phyloP scores from a whole-genome alignment of 2,888 invertebrate species.

The Lasioglossum lativentre region DNA sequence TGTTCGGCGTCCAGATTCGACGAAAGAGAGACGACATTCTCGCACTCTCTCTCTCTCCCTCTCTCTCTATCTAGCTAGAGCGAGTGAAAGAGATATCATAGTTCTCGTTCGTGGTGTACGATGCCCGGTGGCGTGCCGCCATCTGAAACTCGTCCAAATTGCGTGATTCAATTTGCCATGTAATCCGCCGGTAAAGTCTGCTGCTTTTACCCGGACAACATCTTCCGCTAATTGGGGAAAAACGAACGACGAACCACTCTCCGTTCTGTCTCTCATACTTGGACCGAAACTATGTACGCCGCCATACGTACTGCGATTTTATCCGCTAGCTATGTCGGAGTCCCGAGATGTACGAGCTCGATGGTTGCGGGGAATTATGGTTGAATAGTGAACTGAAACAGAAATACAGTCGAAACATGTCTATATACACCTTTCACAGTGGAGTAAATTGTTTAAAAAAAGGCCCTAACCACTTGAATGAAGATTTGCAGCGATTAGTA shows the following conservation, averaged over 20 bases:
- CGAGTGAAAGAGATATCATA: neutral
- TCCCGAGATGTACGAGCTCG: neutral
- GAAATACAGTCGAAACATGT: no score
- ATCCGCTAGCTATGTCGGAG: neutral
- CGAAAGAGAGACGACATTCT: neutral
- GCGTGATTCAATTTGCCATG: conserved; percentile 34
- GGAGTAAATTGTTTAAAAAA: no score
- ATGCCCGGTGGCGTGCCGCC: conserved; percentile 12
- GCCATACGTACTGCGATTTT: neutral
- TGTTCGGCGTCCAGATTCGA: neutral
- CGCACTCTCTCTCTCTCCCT: no score
- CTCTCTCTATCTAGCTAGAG: no score
- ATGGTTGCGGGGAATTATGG: neutral
- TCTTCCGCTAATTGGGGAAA: conserved; percentile 41
- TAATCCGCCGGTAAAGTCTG: conserved; percentile 15
- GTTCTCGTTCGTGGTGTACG: neutral
- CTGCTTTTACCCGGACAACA: neutral
- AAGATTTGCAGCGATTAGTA: no score
- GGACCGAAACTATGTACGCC: neutral
- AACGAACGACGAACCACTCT: neutral
- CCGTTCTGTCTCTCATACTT: neutral
- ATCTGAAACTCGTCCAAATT: conserved; percentile 39
- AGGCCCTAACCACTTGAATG: no score
- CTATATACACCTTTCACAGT: no score
- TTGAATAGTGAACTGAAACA: neutral